phyloP scores from a whole-genome alignment of 2,797 vertebrate genomes.

The Chrysocyon brachyurus region DNA sequence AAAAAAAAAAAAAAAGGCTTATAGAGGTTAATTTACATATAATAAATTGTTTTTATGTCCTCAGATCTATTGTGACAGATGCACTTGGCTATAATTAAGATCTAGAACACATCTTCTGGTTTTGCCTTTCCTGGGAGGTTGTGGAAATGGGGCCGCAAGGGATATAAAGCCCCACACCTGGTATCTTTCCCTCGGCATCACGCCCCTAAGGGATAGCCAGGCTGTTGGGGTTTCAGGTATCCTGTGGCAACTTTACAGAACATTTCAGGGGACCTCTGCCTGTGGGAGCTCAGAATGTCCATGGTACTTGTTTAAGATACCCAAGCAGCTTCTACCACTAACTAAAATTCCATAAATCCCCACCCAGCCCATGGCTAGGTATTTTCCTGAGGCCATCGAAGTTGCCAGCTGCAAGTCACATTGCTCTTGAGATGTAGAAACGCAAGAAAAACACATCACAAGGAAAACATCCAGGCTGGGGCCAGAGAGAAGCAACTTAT shows the following conservation, averaged over 20 bases:
- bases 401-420: neutral
- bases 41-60: neutral
- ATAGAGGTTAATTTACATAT: neutral
- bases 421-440: neutral
- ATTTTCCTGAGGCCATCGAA: neutral
- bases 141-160: neutral
- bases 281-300: neutral
- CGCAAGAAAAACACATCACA: neutral
- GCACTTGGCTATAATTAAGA: neutral
- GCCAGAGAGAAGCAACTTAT: neutral
- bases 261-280: neutral
- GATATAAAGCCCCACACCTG: neutral
- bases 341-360: neutral
- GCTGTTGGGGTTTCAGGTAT: neutral
- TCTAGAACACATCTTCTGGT: neutral
- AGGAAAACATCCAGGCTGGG: neutral
- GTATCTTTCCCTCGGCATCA: fast-evolving
- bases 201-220: neutral
- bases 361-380: neutral
- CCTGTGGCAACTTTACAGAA: neutral
- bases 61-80: neutral
- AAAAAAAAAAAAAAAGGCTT: neutral
- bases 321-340: neutral
- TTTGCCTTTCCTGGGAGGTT: neutral
- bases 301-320: neutral